A percentile compares a stretch with the other conserved stretches of the same genome.
Evolutionary conservation across 2,113 vertebrate genomes (phyloP).

Genomic region (Chaetura pelagica): DNA sequence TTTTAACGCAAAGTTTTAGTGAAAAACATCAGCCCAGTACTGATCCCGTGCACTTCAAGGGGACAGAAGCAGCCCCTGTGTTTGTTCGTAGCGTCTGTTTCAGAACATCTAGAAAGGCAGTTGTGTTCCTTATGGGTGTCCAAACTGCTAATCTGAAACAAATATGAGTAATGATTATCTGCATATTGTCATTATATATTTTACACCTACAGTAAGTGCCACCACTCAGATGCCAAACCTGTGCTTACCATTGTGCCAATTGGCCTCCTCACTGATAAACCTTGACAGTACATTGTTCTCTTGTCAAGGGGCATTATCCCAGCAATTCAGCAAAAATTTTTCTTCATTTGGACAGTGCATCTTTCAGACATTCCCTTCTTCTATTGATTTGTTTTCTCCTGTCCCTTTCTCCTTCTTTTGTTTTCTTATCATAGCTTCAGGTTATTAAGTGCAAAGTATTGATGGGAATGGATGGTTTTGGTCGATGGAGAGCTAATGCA

Average conservation of each 20-base stretch:
- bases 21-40: not conserved
- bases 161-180: conserved; percentile 6
- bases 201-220: conserved; percentile 56
- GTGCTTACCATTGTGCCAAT: conserved; percentile 67
- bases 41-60: accelerated
- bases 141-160: not conserved
- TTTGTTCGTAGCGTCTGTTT: accelerated
- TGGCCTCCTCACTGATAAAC: conserved; percentile 73
- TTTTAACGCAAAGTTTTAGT: not conserved
- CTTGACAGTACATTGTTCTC: conserved; percentile 78
- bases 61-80: not conserved
- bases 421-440: conserved; percentile 99
- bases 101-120: not conserved
- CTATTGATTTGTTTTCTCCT: conserved; percentile 94
- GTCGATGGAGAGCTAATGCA: conserved; percentile 98
- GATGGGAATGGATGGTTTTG: conserved; percentile 92
- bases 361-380: conserved; percentile 83
- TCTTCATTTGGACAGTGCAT: conserved; percentile 82
- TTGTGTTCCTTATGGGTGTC: not conserved
- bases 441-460: conserved; percentile 99
- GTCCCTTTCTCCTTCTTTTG: conserved; percentile 89
- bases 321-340: conserved; percentile 78
- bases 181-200: conserved; percentile 15
- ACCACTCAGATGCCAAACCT: conserved; percentile 64
- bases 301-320: conserved; percentile 83